These are phyloP conservation scores for Gymnoscopelus braueri DNA, from an alignment of 2,797 vertebrate genomes.

Conservation along the genomic window DNA sequence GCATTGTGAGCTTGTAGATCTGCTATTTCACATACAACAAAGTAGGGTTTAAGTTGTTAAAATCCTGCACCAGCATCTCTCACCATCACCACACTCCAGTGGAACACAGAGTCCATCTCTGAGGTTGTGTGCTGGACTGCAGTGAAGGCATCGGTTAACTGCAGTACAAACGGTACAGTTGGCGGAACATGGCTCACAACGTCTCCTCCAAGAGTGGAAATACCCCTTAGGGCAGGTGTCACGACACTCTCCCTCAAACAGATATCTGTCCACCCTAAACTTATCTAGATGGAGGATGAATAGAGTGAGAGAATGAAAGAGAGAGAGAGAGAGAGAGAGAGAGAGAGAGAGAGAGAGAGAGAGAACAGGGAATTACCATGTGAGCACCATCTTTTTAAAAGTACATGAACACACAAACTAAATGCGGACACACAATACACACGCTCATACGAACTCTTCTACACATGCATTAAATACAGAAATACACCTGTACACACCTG, in stretches of 20 bases:
- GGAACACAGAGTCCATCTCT: constrained; percentile 79
- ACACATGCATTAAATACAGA: neutral
- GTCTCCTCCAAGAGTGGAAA: constrained; percentile 69
- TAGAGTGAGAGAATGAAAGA: constrained; percentile 1
- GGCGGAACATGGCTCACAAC: constrained; percentile 81
- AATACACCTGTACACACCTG: neutral
- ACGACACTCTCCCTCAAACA: constrained; percentile 83
- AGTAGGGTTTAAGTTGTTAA: no score
- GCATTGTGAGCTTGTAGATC: no score
- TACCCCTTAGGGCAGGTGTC: constrained; percentile 84
- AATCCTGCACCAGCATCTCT: constrained; percentile 26
- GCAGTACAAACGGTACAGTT: constrained; percentile 84
- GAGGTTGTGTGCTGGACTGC: constrained; percentile 75
- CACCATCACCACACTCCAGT: constrained; percentile 84
- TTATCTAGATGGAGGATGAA: constrained; percentile 75
- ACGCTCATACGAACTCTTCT: constrained; percentile 1
- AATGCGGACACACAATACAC: constrained; percentile 18
- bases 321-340: neutral
- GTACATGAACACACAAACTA: neutral
- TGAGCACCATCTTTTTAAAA: neutral
- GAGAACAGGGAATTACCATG: neutral
- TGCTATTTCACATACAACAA: no score
- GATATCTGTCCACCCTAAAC: constrained; percentile 75
- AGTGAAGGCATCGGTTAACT: constrained; percentile 77
- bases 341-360: neutral